These are phyloP conservation scores for Phaethon lepturus DNA, from an alignment of 2,113 vertebrate species.

Conservation along the genomic window DNA sequence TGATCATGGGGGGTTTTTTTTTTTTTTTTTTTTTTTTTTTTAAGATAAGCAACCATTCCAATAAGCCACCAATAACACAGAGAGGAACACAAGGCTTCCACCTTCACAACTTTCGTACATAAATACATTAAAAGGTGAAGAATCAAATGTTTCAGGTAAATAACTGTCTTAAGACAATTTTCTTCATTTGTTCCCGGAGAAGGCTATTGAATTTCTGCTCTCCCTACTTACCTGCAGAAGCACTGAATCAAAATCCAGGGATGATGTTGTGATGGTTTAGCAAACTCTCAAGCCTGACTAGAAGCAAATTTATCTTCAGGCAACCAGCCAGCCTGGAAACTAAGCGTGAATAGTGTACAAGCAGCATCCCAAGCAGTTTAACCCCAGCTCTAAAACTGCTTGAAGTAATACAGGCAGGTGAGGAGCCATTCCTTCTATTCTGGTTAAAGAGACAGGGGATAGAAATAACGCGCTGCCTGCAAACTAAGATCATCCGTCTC, in stretches of 20 bases:
- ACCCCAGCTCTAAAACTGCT: background rate
- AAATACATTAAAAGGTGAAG: background rate
- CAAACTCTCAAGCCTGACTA: background rate
- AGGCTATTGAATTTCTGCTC: background rate
- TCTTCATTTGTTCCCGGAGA: background rate
- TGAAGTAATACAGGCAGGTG: background rate
- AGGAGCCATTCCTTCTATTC: background rate
- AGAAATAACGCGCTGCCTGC: background rate
- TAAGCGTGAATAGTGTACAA: background rate
- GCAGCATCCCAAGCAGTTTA: background rate
- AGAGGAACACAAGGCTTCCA: background rate
- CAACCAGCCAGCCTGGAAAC: background rate
- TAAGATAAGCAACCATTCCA: background rate
- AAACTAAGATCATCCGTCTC: background rate
- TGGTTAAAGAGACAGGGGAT: background rate
- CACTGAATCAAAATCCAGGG: background rate
- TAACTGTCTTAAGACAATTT: background rate
- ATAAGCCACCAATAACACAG: background rate
- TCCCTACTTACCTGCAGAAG: background rate
- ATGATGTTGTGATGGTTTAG: background rate
- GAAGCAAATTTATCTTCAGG: conserved; percentile 29
- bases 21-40: background rate
- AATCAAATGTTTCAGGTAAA: background rate
- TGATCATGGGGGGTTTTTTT: background rate
- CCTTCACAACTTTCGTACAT: background rate